phyloP scores from a whole-genome alignment of 1,140 invertebrate species.

The Drepana arcuata region DNA sequence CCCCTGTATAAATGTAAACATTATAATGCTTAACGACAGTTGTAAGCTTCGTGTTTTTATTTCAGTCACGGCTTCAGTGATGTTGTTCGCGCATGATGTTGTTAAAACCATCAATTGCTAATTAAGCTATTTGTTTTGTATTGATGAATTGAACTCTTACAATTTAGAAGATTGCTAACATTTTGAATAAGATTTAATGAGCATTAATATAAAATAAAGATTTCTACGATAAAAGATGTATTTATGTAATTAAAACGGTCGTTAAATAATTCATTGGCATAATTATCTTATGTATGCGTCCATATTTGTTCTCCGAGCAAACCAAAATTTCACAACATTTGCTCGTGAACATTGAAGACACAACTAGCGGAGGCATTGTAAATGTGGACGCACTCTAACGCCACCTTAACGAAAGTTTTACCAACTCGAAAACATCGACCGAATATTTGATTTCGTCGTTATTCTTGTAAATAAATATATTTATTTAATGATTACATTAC shows the following conservation, averaged over 20 bases:
- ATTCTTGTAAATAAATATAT: constrained; percentile 69
- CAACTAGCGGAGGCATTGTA: too few relatives aligned
- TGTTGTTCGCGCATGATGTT: constrained; percentile 29
- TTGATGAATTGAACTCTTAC: constrained; percentile 12
- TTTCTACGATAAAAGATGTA: constrained; percentile 56
- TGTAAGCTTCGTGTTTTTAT: constrained; percentile 24
- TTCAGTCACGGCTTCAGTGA: constrained; percentile 38
- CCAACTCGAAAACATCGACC: constrained; percentile 53
- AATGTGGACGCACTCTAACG: too few relatives aligned
- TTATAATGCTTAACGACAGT: constrained; percentile 13
- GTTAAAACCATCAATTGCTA: constrained; percentile 11
- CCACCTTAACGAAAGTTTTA: too few relatives aligned
- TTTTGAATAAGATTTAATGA: constrained; percentile 38
- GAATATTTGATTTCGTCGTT: constrained; percentile 56
- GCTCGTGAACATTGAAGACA: too few relatives aligned
- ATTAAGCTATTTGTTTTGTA: constrained; percentile 14
- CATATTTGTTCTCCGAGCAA: too few relatives aligned
- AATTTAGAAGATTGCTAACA: constrained; percentile 37
- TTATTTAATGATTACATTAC: constrained; percentile 58
- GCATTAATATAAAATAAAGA: constrained; percentile 47
- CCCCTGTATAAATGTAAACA: constrained; percentile 34
- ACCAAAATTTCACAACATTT: too few relatives aligned
- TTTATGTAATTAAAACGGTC: constrained; percentile 57
- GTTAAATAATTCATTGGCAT: too few relatives aligned
- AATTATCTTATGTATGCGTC: too few relatives aligned